Percentiles rank a stretch among this genome's conserved stretches.
Evolutionary conservation across 2,113 vertebrate genomes (phyloP).

Genomic region (Rhinopomastus cyanomelas): DNA sequence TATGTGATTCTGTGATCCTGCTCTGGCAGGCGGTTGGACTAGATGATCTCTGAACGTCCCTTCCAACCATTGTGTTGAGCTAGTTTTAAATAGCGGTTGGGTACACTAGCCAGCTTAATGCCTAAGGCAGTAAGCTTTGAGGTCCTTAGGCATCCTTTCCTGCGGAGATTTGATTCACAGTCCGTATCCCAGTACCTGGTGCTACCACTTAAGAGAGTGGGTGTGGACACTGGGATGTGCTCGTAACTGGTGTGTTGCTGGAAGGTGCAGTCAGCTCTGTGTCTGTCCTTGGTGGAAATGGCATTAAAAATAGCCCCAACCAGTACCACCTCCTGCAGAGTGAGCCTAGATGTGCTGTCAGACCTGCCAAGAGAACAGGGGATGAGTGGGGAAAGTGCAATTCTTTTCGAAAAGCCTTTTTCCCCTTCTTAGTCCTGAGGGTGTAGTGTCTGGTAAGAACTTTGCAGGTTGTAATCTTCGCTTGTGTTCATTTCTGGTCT

Average conservation of each 20-base stretch:
- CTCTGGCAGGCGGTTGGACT: no score
- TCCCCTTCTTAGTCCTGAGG: background rate
- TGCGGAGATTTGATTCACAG: background rate
- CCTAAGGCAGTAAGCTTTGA: background rate
- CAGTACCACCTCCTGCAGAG: background rate
- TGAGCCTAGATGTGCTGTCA: background rate
- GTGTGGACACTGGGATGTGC: background rate
- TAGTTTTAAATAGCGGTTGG: background rate
- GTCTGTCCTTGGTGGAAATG: background rate
- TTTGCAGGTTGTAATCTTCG: background rate
- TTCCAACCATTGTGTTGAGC: no score
- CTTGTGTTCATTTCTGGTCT: background rate
- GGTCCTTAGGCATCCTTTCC: background rate
- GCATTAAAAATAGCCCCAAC: background rate
- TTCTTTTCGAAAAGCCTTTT: no score
- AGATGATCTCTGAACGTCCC: no score
- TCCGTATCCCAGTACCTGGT: background rate
- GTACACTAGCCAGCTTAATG: background rate
- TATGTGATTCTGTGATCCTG: no score
- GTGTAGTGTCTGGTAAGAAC: background rate
- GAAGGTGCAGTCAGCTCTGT: background rate
- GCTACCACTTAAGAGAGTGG: background rate
- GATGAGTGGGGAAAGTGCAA: background rate
- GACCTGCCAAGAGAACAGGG: background rate
- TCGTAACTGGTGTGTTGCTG: background rate